Evolutionary conservation across 2,888 invertebrate species (phyloP).

Genomic region (Julus scanicus): DNA sequence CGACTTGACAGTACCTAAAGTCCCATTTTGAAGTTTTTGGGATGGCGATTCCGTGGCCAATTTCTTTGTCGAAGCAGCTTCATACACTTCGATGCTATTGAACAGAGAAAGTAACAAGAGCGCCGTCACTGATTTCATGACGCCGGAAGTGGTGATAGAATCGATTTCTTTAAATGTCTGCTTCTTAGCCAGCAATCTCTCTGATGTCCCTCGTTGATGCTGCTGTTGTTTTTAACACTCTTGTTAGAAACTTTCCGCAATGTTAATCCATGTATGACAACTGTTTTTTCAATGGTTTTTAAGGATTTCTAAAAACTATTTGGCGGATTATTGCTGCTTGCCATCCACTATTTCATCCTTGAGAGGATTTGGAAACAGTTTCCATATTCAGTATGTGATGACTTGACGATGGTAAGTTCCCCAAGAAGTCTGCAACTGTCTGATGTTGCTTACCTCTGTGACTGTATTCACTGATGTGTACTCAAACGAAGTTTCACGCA

Average conservation of each 20-base stretch:
- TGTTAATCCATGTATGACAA: constrained; percentile 30
- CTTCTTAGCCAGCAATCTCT: not conserved
- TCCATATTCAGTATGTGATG: not conserved
- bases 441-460: not conserved
- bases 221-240: not conserved
- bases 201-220: not conserved
- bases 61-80: not conserved
- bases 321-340: not conserved
- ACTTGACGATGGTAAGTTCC: not conserved
- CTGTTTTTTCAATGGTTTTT: not conserved
- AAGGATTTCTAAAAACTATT: not conserved
- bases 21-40: not conserved
- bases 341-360: not conserved
- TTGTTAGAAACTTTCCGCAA: not conserved
- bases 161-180: not conserved
- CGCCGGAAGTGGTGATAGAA: not conserved
- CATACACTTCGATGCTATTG: not conserved
- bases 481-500: constrained; percentile 9
- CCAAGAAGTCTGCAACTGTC: not conserved
- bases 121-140: constrained; percentile 29
- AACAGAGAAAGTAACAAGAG: not conserved
- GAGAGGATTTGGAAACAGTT: not conserved
- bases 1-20: not conserved
- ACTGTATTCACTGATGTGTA: constrained; percentile 36
- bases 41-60: not conserved